A percentile compares a stretch with the other conserved stretches of the same genome.
These are phyloP conservation scores for Maccullochella peelii DNA, from an alignment of 2,113 vertebrate genomes.

Conservation along the genomic window DNA sequence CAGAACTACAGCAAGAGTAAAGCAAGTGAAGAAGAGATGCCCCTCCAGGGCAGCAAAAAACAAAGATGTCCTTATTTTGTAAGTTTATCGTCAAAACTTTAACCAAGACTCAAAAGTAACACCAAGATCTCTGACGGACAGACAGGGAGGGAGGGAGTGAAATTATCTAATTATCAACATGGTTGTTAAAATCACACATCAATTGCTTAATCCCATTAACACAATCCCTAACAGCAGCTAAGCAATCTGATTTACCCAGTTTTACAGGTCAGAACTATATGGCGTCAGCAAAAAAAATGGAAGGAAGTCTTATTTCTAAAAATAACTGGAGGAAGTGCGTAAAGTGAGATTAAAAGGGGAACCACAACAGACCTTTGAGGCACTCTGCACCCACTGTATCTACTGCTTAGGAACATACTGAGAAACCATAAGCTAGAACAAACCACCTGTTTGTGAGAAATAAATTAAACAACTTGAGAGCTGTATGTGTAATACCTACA, in stretches of 20 bases:
- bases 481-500: slow-evolving; percentile 5
- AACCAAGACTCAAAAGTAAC: background rate
- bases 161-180: background rate
- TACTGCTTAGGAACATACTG: slow-evolving; percentile 2
- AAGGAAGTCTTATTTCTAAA: slow-evolving; percentile 42
- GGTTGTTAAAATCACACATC: background rate
- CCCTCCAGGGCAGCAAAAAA: background rate
- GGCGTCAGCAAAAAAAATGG: background rate
- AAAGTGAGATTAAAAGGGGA: slow-evolving; percentile 6
- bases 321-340: slow-evolving; percentile 38
- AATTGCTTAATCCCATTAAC: background rate
- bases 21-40: slow-evolving; percentile 24
- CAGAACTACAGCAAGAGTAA: slow-evolving; percentile 23
- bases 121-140: background rate
- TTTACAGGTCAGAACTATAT: slow-evolving; percentile 14
- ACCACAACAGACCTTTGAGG: slow-evolving; percentile 9
- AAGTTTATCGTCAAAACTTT: background rate
- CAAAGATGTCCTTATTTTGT: background rate
- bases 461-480: slow-evolving; percentile 7
- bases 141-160: too few species aligned
- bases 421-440: slow-evolving; percentile 6
- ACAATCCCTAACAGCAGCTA: background rate
- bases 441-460: slow-evolving; percentile 22
- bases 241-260: background rate
- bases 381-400: background rate